Base-by-base conservation (phyloP, 1,140 invertebrate genomes). In the Glomeris maerens region DNA sequence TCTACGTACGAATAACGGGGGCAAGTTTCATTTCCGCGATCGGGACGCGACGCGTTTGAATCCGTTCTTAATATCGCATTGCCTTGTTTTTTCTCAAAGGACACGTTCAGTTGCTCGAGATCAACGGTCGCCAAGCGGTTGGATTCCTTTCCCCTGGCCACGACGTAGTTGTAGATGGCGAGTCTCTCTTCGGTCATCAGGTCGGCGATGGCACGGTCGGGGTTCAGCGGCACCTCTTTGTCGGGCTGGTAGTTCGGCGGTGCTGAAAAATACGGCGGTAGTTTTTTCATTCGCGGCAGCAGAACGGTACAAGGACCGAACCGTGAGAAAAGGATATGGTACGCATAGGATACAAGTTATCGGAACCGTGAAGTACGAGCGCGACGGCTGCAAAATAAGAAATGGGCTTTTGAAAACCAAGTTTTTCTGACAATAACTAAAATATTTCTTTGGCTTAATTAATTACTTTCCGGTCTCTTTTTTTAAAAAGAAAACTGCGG, bases 81-180 rank as follows among this genome's bases (percentile, higher is more conserved):
- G 57, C 49, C 59, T 58, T 25, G 57, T 55, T 29, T 60, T 49
- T 50, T 59, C 57, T 42, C 56, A 55, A 56, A 60, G 57, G 49
- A 62, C 55, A 27, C 53, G 27, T 63, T 53, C 13, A 64, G 47
- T 40, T 64, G 60, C 52, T 62, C 59, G 5, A 54, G 39, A 26
- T 59, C 55, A 13, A 61, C 49, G 29, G 45, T 52, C 7, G 49
- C 50, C 14, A 56, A 29, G 44, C 59, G 55, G 3, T 58, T 55
- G 22, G 45, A 42, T 10, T 52, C 48, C 44, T 61, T 60, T 3
- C 52, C 53, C 31, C 54, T 54, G 47, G 54, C 26, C 1, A 61
- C 55, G 25, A 62, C 53, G 50, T 60, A 59, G 21, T 61, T 55
- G 50, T 65, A 61, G 17, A 64, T 49, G 20, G 62, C 61, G 5